Base-by-base conservation (phyloP, 2,888 invertebrate species). In the Ectobius pallidus region DNA sequence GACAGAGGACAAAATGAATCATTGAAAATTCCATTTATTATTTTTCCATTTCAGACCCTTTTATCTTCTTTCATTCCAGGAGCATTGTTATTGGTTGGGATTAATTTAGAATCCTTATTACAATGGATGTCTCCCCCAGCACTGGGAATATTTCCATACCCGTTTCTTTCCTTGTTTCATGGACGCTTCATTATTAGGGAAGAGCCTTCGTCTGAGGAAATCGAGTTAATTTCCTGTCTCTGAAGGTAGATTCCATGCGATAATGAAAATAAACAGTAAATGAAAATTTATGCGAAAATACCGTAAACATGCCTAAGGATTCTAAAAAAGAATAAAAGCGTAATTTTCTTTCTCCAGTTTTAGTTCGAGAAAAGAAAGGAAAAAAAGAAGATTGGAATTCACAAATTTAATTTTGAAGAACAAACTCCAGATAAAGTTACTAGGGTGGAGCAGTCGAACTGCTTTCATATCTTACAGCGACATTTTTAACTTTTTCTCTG, bases 1-100 rank as follows among this genome's bases (percentile, higher is more conserved):
- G 22, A 58, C n/a, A 58, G 30, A 58, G 30, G 27, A 52, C 9
- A 30, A 14, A 58, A 58, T 58, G 58, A 58, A 58, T 65, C 65
- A 42, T 65, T 65, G 46, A 65, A 65, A 65, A 65, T 30, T 65
- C 46, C 65, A 65, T 46, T 62, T 46, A 65, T 65, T 65, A 65
- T 46, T 65, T 65, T 62, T 65, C 30, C 30, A 46, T 65, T 65
- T 42, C 27, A 9, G 25, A 44, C 25, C 46, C 65, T 65, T 65
- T 65, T 46, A 58, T 58, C 44, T 65, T 46, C 65, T 27, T 65
- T 65, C 46, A 44, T 44, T 65, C 18, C 27, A n/a, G 27, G 44
- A n/a, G 30, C 58, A 58, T 44, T 65, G 65, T 30, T 65, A 65
- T 65, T 65, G 44, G 44, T 65, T 46, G 27, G 46, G 65, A 65